Conservation (phyloP, 2,113 vertebrate genomes). For the Callithrix jacchus region DNA sequence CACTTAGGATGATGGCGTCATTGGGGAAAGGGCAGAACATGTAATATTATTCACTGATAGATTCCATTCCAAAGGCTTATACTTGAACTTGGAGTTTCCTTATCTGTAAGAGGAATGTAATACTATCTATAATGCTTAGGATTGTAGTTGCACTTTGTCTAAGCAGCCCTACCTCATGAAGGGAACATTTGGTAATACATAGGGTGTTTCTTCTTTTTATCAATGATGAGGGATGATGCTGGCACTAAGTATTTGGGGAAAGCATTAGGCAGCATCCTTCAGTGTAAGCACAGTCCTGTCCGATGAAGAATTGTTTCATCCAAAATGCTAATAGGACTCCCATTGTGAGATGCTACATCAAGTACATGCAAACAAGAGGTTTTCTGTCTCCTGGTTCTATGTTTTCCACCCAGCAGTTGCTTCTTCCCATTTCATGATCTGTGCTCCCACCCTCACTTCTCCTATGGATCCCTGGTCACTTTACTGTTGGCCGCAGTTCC, state of each 20-base stretch:
- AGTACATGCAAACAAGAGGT: not conserved
- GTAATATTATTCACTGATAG: not conserved
- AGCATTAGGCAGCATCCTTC: not conserved
- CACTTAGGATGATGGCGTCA: not conserved
- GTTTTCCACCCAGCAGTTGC: not conserved
- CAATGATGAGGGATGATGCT: not conserved
- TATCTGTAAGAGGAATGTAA: not conserved
- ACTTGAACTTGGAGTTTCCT: not conserved
- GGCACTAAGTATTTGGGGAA: not conserved
- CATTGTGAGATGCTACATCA: too few species aligned
- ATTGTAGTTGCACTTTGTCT: not conserved
- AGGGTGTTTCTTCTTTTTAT: not conserved
- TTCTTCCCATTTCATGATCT: not conserved
- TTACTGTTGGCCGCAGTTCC: not conserved
- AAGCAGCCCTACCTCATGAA: not conserved
- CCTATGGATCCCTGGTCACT: not conserved
- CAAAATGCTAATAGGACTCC: accelerated
- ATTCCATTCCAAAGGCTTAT: not conserved
- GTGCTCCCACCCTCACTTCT: not conserved
- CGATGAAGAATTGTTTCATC: not conserved
- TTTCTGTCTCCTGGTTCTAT: not conserved
- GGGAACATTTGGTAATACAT: not conserved
- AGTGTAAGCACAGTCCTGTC: not conserved
- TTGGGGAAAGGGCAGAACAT: not conserved
- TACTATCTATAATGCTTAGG: not conserved